Conservation (phyloP, 2,888 invertebrate species). For the Trypoxylon attenuatum region DNA sequence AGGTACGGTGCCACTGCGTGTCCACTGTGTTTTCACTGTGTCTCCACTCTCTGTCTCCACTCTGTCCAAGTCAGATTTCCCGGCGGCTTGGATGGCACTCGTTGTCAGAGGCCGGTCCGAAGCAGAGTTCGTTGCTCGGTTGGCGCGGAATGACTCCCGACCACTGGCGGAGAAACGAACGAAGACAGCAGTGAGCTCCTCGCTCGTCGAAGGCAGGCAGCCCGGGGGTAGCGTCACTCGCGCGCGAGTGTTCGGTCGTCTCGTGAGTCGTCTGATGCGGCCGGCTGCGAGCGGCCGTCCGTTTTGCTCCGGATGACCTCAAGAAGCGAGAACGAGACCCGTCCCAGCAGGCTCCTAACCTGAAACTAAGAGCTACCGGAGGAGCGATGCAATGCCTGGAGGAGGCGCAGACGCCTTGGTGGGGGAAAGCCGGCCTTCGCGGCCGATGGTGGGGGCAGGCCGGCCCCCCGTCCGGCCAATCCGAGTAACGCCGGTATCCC, state of each 20-base stretch:
- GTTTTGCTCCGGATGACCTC: conserved; percentile 46
- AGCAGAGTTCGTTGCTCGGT: conserved; percentile 17
- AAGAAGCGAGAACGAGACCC: conserved; percentile 71
- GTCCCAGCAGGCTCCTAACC: conserved; percentile 74
- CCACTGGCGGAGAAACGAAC: too few relatives aligned
- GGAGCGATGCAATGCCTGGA: conserved; percentile 72
- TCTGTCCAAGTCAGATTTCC: too few relatives aligned
- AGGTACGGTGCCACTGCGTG: too few relatives aligned
- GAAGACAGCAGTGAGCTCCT: too few relatives aligned
- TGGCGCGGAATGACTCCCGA: background rate
- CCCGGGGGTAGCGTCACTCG: too few relatives aligned
- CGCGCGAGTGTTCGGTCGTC: too few relatives aligned
- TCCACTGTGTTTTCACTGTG: too few relatives aligned
- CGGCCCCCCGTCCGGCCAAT: conserved; percentile 64
- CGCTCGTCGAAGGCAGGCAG: too few relatives aligned
- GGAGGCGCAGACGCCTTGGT: conserved; percentile 67
- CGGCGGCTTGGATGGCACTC: too few relatives aligned
- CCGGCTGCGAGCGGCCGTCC: conserved; percentile 33
- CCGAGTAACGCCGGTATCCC: conserved; percentile 64
- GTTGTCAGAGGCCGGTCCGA: conserved; percentile 11
- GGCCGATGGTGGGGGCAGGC: conserved; percentile 62
- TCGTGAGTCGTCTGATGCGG: conserved; percentile 16
- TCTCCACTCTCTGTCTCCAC: too few relatives aligned
- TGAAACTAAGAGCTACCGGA: conserved; percentile 75
- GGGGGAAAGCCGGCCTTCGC: conserved; percentile 64